phyloP scores from a whole-genome alignment of 1,140 invertebrate species.

The Spodoptera litura region DNA sequence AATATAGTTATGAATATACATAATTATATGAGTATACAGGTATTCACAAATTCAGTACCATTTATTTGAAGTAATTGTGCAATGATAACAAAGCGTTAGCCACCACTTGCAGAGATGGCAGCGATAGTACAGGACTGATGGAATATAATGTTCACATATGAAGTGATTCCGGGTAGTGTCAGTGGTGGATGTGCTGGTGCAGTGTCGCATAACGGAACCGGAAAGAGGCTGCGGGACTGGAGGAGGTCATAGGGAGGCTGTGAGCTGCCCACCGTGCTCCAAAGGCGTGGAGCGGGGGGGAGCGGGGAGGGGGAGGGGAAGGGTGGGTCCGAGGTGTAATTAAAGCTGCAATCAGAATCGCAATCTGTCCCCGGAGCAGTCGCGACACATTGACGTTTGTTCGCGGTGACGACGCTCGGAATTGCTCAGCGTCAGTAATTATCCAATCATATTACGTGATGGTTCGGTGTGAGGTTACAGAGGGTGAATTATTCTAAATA shows the following conservation, averaged over 20 bases:
- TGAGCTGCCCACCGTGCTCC: not conserved
- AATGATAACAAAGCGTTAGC: not conserved
- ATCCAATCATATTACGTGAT: not conserved
- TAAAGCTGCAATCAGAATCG: constrained; percentile 29
- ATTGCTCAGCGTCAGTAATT: no score
- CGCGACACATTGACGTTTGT: constrained; percentile 6
- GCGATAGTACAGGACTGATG: no score
- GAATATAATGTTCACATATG: no score
- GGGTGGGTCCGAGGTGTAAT: not conserved
- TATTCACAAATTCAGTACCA: no score
- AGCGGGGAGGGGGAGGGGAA: not conserved
- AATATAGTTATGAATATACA: no score
- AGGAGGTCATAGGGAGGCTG: not conserved
- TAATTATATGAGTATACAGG: no score
- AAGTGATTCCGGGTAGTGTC: not conserved
- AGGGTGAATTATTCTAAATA: no score
- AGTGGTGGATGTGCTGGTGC: not conserved
- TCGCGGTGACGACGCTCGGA: not conserved
- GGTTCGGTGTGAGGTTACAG: no score
- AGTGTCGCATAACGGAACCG: not conserved
- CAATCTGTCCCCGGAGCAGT: constrained; percentile 5
- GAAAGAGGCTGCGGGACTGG: not conserved
- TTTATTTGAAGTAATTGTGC: no score
- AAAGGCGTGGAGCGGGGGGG: not conserved
- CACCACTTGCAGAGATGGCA: not conserved